phyloP scores from a whole-genome alignment of 2,797 vertebrate genomes.

The Labeo calbasu region DNA sequence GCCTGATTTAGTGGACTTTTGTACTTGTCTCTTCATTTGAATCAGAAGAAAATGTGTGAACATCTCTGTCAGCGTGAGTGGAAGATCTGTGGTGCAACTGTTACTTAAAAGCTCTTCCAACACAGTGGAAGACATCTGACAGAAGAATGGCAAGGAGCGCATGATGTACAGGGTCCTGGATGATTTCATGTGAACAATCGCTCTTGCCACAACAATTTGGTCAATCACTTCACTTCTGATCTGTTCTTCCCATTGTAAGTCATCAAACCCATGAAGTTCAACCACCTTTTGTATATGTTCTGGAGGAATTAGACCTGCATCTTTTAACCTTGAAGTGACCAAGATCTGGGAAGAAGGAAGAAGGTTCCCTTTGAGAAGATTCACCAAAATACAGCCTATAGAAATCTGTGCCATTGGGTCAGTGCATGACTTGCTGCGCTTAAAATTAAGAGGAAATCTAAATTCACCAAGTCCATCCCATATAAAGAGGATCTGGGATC shows the following conservation, averaged over 20 bases:
- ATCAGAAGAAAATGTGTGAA: constrained; percentile 23
- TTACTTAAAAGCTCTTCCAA: constrained; percentile 14
- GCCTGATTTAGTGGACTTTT: background rate
- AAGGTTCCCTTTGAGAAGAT: background rate
- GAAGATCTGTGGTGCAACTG: background rate
- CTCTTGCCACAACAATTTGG: background rate
- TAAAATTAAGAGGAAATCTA: background rate
- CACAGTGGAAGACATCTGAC: constrained; percentile 17
- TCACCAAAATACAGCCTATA: background rate
- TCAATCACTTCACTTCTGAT: constrained; percentile 1
- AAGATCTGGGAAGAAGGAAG: constrained; percentile 17
- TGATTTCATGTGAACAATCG: constrained; percentile 8
- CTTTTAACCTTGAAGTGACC: background rate
- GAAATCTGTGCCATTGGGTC: background rate
- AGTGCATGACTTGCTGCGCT: background rate
- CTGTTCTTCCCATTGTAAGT: constrained; percentile 21
- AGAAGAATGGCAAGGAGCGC: background rate
- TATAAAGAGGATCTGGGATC: constrained; percentile 16
- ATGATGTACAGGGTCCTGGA: constrained; percentile 9
- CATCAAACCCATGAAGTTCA: constrained; percentile 25
- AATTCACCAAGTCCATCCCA: constrained; percentile 5
- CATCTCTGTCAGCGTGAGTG: constrained; percentile 8
- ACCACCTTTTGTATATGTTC: constrained; percentile 12
- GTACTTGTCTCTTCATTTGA: background rate
- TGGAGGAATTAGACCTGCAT: constrained; percentile 15